Percentiles rank a stretch among this genome's conserved stretches.
Conservation (phyloP, 2,113 vertebrate genomes). For the Leptobrachium leishanense region DNA sequence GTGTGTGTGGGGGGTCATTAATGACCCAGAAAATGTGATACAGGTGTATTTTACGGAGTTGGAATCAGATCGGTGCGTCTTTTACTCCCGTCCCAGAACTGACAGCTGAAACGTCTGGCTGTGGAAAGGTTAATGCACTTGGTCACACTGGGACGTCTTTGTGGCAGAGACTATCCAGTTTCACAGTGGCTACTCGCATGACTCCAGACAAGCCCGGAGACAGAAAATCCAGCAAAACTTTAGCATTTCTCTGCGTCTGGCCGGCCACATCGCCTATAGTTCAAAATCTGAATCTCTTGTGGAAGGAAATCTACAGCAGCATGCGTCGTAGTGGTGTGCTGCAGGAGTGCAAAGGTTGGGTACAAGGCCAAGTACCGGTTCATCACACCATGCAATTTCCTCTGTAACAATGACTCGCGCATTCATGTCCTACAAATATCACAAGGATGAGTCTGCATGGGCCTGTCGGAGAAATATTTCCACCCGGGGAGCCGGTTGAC, state of each 20-base stretch:
- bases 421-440: background rate
- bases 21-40: no score
- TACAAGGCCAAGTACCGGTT: background rate
- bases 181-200: constrained; percentile 20
- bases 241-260: background rate
- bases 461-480: no score
- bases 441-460: no score
- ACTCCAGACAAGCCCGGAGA: constrained; percentile 10
- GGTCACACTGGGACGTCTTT: constrained; percentile 6
- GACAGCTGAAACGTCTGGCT: background rate
- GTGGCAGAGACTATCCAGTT: constrained; percentile 13
- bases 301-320: background rate
- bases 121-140: constrained; percentile 15
- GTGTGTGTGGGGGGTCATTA: no score
- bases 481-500: no score
- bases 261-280: background rate
- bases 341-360: background rate
- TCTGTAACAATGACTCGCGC: background rate
- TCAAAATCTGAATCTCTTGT: background rate
- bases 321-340: background rate
- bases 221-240: background rate
- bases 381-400: background rate
- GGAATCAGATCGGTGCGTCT: no score
- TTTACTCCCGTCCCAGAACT: no score
- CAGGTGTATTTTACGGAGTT: no score